Conservation (phyloP, 2,113 vertebrate genomes). For the Deroptyus accipitrinus region DNA sequence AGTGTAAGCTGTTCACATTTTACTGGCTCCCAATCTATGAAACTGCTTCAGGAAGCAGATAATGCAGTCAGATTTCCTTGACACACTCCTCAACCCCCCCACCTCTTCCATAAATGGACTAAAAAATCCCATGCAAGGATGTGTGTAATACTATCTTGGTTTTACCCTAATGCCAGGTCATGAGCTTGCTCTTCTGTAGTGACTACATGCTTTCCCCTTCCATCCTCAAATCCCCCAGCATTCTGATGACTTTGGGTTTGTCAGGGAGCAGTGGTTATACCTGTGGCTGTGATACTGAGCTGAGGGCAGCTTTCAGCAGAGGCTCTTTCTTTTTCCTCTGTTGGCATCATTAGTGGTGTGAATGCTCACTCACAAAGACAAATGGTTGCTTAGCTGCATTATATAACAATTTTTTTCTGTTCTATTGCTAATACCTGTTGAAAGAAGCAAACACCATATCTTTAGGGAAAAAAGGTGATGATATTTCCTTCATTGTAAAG, state of each 20-base stretch:
- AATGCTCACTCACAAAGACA: neutral
- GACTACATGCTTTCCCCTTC: neutral
- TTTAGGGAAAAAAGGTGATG: neutral
- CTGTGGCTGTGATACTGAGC: neutral
- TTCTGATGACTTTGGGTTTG: neutral
- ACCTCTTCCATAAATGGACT: neutral
- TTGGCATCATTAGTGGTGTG: rapidly evolving
- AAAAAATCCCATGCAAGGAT: neutral
- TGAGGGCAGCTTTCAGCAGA: neutral
- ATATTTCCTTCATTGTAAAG: neutral
- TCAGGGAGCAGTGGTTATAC: neutral
- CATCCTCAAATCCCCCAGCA: rapidly evolving
- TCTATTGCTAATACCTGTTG: neutral
- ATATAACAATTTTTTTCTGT: neutral
- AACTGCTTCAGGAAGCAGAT: neutral
- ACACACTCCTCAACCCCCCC: neutral
- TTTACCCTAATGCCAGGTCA: neutral
- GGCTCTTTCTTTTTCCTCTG: neutral
- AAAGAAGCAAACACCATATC: rapidly evolving
- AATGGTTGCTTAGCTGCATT: neutral
- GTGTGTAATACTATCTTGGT: rapidly evolving
- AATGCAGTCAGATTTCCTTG: neutral
- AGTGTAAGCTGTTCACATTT: neutral
- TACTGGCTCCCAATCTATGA: neutral
- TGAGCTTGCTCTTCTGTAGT: neutral